Evolutionary conservation across 1,140 invertebrate species (phyloP), one percentile per base, ranked within the genome.

Genomic region (Episyrphus balteatus): DNA sequence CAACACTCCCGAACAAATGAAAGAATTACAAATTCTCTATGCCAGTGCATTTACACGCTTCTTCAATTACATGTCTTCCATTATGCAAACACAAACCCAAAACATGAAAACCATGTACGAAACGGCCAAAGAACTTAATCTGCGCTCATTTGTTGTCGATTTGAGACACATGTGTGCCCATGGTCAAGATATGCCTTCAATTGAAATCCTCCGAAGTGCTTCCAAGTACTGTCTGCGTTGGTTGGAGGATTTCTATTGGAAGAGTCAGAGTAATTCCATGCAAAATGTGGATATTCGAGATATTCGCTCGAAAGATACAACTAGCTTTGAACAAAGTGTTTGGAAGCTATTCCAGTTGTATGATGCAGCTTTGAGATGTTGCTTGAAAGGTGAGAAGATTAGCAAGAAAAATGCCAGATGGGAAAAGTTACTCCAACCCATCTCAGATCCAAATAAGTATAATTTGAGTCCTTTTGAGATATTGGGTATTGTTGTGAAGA

Each of bases 31-130:
- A 33, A 52, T 44, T 0, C 49, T 52, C 9, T 68, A 68, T 50
- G 56, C 62, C 2, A 60, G 50, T 13, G 56, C 61, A 13, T 59
- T 68, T 17, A 66, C 56, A 0, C 51, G 65, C 7, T 68, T 68
- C 43, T 59, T 62, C 34, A 68, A 68, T 44, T 67, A 62, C 18
- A 68, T 68, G 65, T 68, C 58, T 0, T 66, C 65, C 10, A 68
- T 62, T 2, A 64, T 62, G 38, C 61, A 66, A 40, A 39, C 8
- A n/a, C 13, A 34, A 30, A 49, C 41, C 2, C 48, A 57, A 34
- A 61, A 51, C 41, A 56, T 62, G 56, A 48, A 37, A 21, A 63
- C 60, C 41, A 68, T 68, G 66, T 68, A 68, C 17, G 53, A 53
- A 2, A 63, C 60, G 1, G 66, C 66, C 7, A 46, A 43, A n/a